Conservation (phyloP, 2,888 invertebrate species). For the Icerya purchasi region DNA sequence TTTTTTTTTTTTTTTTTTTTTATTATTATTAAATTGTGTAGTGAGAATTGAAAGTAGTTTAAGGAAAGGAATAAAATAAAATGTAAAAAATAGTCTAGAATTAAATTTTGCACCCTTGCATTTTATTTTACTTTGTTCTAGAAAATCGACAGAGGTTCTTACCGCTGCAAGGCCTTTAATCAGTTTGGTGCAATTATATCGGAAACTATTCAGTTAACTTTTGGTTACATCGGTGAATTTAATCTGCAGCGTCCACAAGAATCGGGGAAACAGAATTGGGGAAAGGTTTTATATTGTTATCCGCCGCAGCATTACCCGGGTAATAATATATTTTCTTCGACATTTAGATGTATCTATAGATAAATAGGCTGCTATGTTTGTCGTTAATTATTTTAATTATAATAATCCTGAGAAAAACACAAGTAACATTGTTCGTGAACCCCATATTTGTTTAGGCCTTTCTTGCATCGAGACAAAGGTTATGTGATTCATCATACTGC, state of each 20-base stretch:
- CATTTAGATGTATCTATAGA: too few relatives aligned
- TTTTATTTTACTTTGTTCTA: conserved; percentile 22
- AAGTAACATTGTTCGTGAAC: too few relatives aligned
- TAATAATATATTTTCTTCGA: too few relatives aligned
- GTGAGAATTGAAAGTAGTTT: background rate
- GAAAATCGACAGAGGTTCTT: conserved; percentile 59
- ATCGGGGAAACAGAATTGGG: conserved; percentile 77
- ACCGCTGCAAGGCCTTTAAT: conserved; percentile 82
- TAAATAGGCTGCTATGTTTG: too few relatives aligned
- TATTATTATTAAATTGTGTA: background rate
- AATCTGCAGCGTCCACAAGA: conserved; percentile 68
- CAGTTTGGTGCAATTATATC: conserved; percentile 71
- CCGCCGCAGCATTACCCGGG: conserved; percentile 77
- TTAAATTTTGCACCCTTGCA: background rate
- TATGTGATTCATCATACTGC: too few relatives aligned
- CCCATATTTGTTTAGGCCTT: too few relatives aligned
- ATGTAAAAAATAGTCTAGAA: background rate
- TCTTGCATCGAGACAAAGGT: too few relatives aligned
- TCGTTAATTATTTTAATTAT: too few relatives aligned
- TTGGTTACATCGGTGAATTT: conserved; percentile 74
- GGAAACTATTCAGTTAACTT: conserved; percentile 65
- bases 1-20: background rate
- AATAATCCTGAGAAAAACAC: too few relatives aligned
- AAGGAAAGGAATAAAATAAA: too few relatives aligned
- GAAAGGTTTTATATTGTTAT: conserved; percentile 77